Percentiles rank a stretch among this genome's conserved stretches.
Evolutionary conservation across 2,888 invertebrate species (phyloP).

Genomic region (Calameuta idolon): DNA sequence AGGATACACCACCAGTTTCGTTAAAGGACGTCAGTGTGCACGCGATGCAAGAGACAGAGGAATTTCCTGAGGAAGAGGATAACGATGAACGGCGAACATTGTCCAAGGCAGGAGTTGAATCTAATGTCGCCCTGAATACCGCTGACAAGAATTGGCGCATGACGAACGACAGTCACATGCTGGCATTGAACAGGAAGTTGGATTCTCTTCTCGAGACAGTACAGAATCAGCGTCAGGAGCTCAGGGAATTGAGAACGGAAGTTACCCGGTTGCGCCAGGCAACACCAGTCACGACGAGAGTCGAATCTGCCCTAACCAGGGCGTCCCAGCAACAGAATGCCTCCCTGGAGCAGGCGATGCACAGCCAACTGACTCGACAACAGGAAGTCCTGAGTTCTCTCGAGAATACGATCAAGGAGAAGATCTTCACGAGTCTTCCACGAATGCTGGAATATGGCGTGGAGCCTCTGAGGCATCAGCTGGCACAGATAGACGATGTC

Average conservation of each 20-base stretch:
- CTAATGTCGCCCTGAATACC: conserved; percentile 21
- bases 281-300: conserved; percentile 46
- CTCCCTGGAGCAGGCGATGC: conserved; percentile 53
- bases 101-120: conserved; percentile 30
- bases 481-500: conserved; percentile 78
- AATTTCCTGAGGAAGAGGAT: conserved; percentile 39
- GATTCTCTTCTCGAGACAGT: conserved; percentile 53
- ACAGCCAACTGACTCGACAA: conserved; percentile 51
- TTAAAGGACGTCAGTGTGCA: conserved; percentile 57
- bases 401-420: conserved; percentile 67
- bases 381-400: conserved; percentile 53
- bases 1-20: conserved; percentile 64
- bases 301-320: conserved; percentile 54
- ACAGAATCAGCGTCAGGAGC: conserved; percentile 57
- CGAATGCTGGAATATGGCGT: conserved; percentile 76
- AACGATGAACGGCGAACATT: conserved; percentile 34
- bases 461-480: conserved; percentile 79
- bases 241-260: conserved; percentile 54
- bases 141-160: conserved; percentile 41
- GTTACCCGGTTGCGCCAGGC: conserved; percentile 46
- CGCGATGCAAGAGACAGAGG: conserved; percentile 37
- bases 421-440: conserved; percentile 68
- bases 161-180: conserved; percentile 39
- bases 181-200: conserved; percentile 51
- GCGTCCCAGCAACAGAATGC: conserved; percentile 54